These are phyloP conservation scores for Zenarchopterus dispar DNA, from an alignment of 2,797 vertebrate genomes.

Conservation along the genomic window DNA sequence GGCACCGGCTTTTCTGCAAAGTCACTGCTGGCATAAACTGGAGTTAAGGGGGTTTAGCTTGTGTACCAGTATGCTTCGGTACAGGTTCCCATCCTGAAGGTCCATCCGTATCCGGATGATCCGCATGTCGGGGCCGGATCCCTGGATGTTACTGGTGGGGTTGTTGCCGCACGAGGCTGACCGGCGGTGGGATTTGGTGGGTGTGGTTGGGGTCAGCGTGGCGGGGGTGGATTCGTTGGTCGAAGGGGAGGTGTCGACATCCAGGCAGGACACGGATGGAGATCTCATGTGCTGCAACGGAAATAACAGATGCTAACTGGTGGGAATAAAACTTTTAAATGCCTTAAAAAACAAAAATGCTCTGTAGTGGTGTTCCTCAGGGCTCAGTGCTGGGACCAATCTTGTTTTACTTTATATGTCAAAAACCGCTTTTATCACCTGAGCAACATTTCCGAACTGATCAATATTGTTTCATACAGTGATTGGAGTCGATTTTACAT, in stretches of 20 bases:
- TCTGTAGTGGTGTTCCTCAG: no score
- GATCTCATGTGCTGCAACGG: slow-evolving; percentile 87
- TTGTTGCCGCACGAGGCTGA: slow-evolving; percentile 84
- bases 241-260: slow-evolving; percentile 84
- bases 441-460: no score
- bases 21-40: slow-evolving; percentile 4
- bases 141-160: slow-evolving; percentile 62
- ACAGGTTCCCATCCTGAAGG: slow-evolving; percentile 89
- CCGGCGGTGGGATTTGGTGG: slow-evolving; percentile 86
- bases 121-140: slow-evolving; percentile 85
- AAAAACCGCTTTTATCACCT: no score
- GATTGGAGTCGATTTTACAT: no score
- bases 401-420: no score
- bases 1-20: slow-evolving; percentile 2
- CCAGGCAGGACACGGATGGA: slow-evolving; percentile 89
- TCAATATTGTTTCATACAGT: no score
- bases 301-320: background rate
- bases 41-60: background rate
- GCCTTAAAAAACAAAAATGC: background rate
- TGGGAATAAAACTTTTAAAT: background rate
- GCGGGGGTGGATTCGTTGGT: slow-evolving; percentile 69
- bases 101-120: slow-evolving; percentile 91
- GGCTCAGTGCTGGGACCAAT: no score
- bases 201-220: slow-evolving; percentile 72
- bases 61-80: slow-evolving; percentile 91